Percentiles rank a stretch among this genome's conserved stretches.
phyloP scores from a whole-genome alignment of 1,140 invertebrate species.

The Maniola jurtina region DNA sequence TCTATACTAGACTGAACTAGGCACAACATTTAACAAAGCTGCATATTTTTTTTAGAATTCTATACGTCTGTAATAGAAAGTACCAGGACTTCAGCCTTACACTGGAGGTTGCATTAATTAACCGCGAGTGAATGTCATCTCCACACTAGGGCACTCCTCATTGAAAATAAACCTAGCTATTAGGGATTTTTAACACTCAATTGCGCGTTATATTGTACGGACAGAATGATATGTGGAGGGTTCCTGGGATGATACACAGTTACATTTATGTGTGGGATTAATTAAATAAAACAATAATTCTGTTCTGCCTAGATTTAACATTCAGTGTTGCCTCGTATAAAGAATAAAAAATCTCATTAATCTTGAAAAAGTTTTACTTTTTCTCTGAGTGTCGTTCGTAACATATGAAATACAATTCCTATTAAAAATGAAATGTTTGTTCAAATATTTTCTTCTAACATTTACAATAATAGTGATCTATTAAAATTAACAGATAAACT shows the following conservation, averaged over 20 bases:
- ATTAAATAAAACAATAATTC: conserved; percentile 11
- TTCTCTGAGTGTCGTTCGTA: not conserved
- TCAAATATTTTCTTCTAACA: too few species aligned
- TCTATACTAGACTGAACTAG: too few species aligned
- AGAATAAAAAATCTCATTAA: not conserved
- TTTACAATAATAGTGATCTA: too few species aligned
- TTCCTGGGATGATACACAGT: not conserved
- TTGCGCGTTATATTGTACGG: conserved; percentile 22
- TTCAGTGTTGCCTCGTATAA: not conserved
- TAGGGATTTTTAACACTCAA: conserved; percentile 32
- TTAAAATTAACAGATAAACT: too few species aligned
- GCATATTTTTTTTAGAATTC: conserved; percentile 21
- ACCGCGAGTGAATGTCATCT: conserved; percentile 24
- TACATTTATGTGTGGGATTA: conserved; percentile 8
- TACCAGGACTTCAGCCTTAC: conserved; percentile 9
- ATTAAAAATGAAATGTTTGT: not conserved
- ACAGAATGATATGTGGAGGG: conserved; percentile 16
- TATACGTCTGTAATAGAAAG: conserved; percentile 11
- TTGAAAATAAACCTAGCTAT: conserved; percentile 27
- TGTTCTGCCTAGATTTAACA: conserved; percentile 4
- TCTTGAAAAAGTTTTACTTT: not conserved
- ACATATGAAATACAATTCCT: not conserved
- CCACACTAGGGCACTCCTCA: conserved; percentile 20
- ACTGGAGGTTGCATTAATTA: conserved; percentile 26
- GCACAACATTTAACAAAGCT: not conserved